Percentiles rank a stretch among this genome's conserved stretches.
These are phyloP conservation scores for Aricia artaxerxes DNA, from an alignment of 2,888 invertebrate species.

Conservation along the genomic window DNA sequence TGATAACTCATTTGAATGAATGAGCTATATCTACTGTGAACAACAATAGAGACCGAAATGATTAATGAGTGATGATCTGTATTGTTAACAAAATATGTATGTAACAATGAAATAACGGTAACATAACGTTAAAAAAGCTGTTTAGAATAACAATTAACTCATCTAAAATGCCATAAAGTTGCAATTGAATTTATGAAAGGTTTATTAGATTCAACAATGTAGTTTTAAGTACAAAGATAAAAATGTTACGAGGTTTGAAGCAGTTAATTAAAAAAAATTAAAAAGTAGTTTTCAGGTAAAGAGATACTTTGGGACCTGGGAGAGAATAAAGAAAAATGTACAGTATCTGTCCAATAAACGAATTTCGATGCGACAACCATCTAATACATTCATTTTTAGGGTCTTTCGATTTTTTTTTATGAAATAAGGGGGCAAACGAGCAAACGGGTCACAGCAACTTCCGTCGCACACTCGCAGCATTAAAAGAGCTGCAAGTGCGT, in stretches of 20 bases:
- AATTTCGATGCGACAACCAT: too few species aligned
- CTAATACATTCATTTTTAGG: too few species aligned
- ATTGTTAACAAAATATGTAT: not conserved
- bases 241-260: not conserved
- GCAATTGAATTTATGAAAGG: not conserved
- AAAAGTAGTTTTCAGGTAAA: too few species aligned
- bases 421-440: too few species aligned
- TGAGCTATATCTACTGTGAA: not conserved
- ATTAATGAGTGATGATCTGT: conserved; percentile 1
- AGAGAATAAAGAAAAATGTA: too few species aligned
- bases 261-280: not conserved
- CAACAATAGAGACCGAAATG: not conserved
- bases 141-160: not conserved
- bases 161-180: not conserved
- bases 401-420: too few species aligned
- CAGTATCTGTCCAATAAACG: too few species aligned
- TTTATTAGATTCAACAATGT: conserved; percentile 1
- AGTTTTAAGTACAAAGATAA: not conserved
- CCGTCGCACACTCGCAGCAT: too few species aligned
- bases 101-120: conserved; percentile 8
- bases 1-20: not conserved
- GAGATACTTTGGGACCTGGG: too few species aligned
- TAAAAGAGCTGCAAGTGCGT: too few species aligned
- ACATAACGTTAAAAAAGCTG: not conserved
- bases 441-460: too few species aligned